Conservation (phyloP, 1,140 invertebrate genomes). For the Camponotus floridanus region DNA sequence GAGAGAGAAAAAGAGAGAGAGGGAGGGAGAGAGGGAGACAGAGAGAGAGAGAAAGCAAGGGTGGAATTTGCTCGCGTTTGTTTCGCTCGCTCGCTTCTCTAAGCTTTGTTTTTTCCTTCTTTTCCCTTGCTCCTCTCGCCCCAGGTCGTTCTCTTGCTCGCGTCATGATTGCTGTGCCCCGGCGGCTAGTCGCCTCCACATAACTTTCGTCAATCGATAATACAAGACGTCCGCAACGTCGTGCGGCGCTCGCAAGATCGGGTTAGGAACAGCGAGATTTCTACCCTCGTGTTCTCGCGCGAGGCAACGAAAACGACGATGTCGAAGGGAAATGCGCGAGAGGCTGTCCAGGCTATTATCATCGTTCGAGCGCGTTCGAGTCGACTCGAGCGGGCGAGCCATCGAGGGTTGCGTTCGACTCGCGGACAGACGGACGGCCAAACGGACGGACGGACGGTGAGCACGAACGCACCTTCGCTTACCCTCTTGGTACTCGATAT, state of each 20-base stretch:
- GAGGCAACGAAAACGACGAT: slow-evolving; percentile 28
- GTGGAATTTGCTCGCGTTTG: slow-evolving; percentile 15
- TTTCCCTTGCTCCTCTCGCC: background rate
- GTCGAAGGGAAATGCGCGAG: slow-evolving; percentile 27
- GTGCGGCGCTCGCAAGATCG: slow-evolving; percentile 74
- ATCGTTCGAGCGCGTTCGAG: slow-evolving; percentile 44
- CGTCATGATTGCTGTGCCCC: slow-evolving; percentile 62
- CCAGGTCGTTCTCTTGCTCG: slow-evolving; percentile 24
- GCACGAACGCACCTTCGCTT: slow-evolving; percentile 31
- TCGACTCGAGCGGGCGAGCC: slow-evolving; percentile 48
- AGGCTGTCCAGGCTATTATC: background rate
- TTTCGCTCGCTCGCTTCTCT: background rate
- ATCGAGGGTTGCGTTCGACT: slow-evolving; percentile 47
- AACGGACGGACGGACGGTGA: slow-evolving; percentile 1
- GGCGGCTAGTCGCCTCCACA: slow-evolving; percentile 69
- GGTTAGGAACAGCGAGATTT: slow-evolving; percentile 64
- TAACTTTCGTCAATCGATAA: slow-evolving; percentile 77
- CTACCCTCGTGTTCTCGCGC: slow-evolving; percentile 47
- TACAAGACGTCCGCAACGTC: slow-evolving; percentile 74
- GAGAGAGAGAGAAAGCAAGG: background rate
- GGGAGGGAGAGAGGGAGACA: background rate
- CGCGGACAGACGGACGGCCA: background rate
- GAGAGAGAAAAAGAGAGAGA: background rate
- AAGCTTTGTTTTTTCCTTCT: slow-evolving; percentile 1
- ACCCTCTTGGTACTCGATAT: slow-evolving; percentile 1